These are phyloP conservation scores for Dryobates pubescens DNA, from an alignment of 2,797 vertebrate genomes.

Conservation along the genomic window DNA sequence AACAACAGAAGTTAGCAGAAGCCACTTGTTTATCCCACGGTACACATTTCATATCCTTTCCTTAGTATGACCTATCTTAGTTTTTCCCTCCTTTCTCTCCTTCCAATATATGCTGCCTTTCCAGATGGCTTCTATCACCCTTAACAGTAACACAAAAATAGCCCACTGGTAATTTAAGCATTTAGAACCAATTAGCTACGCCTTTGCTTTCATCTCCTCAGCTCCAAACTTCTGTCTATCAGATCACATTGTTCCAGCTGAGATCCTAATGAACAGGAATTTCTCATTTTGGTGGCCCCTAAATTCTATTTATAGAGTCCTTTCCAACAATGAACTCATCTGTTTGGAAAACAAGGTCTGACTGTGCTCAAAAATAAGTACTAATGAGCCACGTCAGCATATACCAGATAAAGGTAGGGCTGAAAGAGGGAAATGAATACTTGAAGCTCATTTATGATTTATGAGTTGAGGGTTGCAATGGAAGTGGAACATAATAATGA, in stretches of 20 bases:
- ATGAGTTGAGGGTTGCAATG: constrained; percentile 60
- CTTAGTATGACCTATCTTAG: neutral
- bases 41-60: neutral
- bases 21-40: neutral
- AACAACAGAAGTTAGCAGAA: neutral
- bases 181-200: constrained; percentile 16
- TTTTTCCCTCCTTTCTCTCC: neutral
- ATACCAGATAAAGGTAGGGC: constrained; percentile 39
- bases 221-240: neutral
- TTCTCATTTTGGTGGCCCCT: constrained; percentile 66
- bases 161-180: neutral
- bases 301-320: constrained; percentile 78
- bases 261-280: constrained; percentile 24
- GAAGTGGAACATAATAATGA: constrained; percentile 16
- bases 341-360: constrained; percentile 56
- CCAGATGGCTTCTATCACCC: neutral
- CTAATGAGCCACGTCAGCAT: constrained; percentile 55
- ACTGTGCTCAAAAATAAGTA: constrained; percentile 59
- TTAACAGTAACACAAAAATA: neutral
- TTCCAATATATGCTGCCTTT: neutral
- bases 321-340: constrained; percentile 65
- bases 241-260: constrained; percentile 8
- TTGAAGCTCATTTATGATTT: constrained; percentile 71
- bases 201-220: constrained; percentile 5
- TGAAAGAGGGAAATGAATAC: constrained; percentile 69